These are phyloP conservation scores for Diabrotica undecimpunctata DNA, from an alignment of 1,140 invertebrate species.

Conservation along the genomic window DNA sequence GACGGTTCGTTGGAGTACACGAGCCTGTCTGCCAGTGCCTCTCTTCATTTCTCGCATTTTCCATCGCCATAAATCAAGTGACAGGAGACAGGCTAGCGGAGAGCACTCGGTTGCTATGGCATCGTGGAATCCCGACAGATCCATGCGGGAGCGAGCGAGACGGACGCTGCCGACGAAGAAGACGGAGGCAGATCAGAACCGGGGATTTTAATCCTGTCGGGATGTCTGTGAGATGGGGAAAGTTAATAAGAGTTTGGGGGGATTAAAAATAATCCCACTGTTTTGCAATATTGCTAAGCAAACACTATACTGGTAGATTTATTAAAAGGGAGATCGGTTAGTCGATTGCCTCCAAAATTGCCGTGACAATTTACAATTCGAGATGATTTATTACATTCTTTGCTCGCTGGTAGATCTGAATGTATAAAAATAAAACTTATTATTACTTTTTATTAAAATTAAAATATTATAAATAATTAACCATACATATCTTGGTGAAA, in stretches of 20 bases:
- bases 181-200: slow-evolving; percentile 31
- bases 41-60: slow-evolving; percentile 52
- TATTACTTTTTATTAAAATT: too few relatives aligned
- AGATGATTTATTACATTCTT: too few relatives aligned
- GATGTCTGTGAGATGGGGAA: slow-evolving; percentile 42
- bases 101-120: slow-evolving; percentile 48
- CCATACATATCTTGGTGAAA: too few relatives aligned
- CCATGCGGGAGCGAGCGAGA: slow-evolving; percentile 25
- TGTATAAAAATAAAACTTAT: too few relatives aligned
- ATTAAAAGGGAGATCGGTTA: slow-evolving; percentile 17
- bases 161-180: not conserved
- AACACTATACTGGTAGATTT: slow-evolving; percentile 24
- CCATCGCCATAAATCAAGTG: slow-evolving; percentile 50
- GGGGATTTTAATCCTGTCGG: slow-evolving; percentile 47
- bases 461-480: too few relatives aligned
- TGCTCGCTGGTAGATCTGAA: too few relatives aligned
- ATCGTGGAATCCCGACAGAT: slow-evolving; percentile 48
- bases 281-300: slow-evolving; percentile 47
- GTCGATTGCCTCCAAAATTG: not conserved
- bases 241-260: slow-evolving; percentile 49
- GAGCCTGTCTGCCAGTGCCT: slow-evolving; percentile 44
- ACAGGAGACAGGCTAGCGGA: slow-evolving; percentile 49
- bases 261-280: slow-evolving; percentile 50
- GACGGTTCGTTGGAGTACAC: slow-evolving; percentile 31
- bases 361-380: not conserved